Conservation (phyloP, 2,797 vertebrate species). For the Fratercula arctica region DNA sequence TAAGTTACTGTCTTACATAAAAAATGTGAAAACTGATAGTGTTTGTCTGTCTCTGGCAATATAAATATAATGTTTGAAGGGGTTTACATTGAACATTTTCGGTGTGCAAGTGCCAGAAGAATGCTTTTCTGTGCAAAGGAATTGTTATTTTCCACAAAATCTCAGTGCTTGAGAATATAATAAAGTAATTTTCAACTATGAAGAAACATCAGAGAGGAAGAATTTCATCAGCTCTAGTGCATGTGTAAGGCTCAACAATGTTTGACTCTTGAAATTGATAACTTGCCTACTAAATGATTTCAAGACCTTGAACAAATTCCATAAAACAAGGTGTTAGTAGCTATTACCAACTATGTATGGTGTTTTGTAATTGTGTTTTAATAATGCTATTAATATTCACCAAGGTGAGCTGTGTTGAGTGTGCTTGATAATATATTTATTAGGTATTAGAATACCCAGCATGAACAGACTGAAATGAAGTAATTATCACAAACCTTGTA, state of each 20-base stretch:
- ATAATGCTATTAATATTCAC: slow-evolving; percentile 37
- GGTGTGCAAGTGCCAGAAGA: fast-evolving
- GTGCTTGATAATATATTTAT: not conserved
- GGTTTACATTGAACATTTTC: not conserved
- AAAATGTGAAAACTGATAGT: not conserved
- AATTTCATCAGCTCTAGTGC: not conserved
- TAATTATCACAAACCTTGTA: not conserved
- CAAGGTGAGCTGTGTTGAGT: not conserved
- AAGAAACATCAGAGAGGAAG: not conserved
- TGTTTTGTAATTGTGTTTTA: slow-evolving; percentile 17
- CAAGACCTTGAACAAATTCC: not conserved
- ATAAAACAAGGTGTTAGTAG: not conserved
- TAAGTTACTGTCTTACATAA: not conserved
- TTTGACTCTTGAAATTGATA: not conserved
- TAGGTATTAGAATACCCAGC: not conserved
- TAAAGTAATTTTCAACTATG: not conserved
- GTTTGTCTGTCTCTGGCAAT: not conserved
- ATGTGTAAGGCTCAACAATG: not conserved
- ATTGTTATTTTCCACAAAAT: not conserved
- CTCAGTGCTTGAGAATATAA: not conserved
- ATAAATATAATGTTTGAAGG: not conserved
- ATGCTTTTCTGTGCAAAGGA: not conserved
- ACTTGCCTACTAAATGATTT: not conserved
- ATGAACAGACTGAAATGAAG: not conserved
- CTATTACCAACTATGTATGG: not conserved